Conservation (phyloP, 2,113 vertebrate species). For the Nerophis lumbriciformis region DNA sequence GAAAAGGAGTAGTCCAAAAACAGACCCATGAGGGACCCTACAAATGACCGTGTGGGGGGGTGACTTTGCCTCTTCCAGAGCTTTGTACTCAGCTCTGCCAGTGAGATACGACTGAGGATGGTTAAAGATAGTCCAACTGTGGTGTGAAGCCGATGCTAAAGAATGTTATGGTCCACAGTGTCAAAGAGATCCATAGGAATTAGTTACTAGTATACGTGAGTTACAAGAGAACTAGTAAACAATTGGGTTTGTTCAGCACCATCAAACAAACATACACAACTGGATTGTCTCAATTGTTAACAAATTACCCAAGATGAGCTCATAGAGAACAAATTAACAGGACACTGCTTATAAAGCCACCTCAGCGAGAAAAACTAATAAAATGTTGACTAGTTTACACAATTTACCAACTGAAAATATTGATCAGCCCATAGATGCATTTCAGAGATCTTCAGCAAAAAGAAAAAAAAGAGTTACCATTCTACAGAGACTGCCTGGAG, state of each 20-base stretch:
- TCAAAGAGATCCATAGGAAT: no score
- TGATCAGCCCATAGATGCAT: conserved; percentile 21
- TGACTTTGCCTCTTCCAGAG: no score
- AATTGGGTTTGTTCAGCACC: neutral
- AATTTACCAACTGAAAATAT: conserved; percentile 18
- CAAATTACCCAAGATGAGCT: neutral
- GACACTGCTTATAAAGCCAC: conserved; percentile 8
- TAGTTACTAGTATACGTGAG: no score
- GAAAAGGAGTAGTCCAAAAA: no score
- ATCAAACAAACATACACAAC: neutral
- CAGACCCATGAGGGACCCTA: no score
- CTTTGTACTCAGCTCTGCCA: no score
- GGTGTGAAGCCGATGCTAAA: no score
- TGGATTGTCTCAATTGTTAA: neutral
- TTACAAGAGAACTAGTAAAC: no score
- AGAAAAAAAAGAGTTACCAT: conserved; percentile 25
- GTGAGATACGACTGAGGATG: no score
- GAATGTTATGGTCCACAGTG: no score
- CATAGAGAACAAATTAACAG: conserved; percentile 6
- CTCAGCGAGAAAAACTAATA: conserved; percentile 9
- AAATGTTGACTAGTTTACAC: conserved; percentile 20
- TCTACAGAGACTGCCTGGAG: conserved; percentile 33
- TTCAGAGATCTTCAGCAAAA: conserved; percentile 15
- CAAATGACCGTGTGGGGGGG: no score
- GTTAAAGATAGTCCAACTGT: no score